A percentile compares a stretch with the other conserved stretches of the same genome.
phyloP scores from a whole-genome alignment of 2,113 vertebrate species.

The Archocentrus centrarchus region DNA sequence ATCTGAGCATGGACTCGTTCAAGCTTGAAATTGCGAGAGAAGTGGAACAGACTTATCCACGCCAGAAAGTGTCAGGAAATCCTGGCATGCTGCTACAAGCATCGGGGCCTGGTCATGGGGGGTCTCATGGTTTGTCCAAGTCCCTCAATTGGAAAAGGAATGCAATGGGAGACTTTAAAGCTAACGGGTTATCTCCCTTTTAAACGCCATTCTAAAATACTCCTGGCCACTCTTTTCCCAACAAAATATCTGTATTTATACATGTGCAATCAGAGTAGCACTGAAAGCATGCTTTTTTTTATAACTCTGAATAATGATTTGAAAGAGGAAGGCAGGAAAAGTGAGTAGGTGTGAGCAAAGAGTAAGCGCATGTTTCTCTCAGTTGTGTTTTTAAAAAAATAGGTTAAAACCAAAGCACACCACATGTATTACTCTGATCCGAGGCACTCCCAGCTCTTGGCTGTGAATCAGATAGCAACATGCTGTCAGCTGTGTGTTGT shows the following conservation, averaged over 20 bases:
- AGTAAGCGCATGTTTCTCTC: background rate
- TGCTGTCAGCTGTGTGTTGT: slow-evolving; percentile 80
- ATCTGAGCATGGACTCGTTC: slow-evolving; percentile 15
- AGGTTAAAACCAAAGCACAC: slow-evolving; percentile 22
- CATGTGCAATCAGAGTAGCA: slow-evolving; percentile 68
- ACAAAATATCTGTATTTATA: slow-evolving; percentile 55
- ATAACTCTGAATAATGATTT: slow-evolving; percentile 38
- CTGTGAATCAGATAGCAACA: slow-evolving; percentile 66
- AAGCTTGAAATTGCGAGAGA: slow-evolving; percentile 42
- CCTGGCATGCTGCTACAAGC: slow-evolving; percentile 73
- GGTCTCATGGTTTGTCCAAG: slow-evolving; percentile 63
- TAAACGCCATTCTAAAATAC: slow-evolving; percentile 63
- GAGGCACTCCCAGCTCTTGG: slow-evolving; percentile 75
- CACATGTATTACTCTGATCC: slow-evolving; percentile 48
- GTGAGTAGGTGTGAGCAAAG: background rate
- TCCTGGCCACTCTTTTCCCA: slow-evolving; percentile 12
- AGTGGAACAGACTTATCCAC: slow-evolving; percentile 31
- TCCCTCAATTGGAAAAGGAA: slow-evolving; percentile 61
- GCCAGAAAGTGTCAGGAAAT: slow-evolving; percentile 54
- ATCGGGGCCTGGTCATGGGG: slow-evolving; percentile 65
- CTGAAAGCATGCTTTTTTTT: background rate
- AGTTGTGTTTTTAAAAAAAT: slow-evolving; percentile 23
- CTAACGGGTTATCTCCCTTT: slow-evolving; percentile 55
- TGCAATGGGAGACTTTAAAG: slow-evolving; percentile 64
- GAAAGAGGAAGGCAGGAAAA: background rate